Base-by-base conservation (phyloP, 1,140 invertebrate species). In the Drosophila busckii region DNA sequence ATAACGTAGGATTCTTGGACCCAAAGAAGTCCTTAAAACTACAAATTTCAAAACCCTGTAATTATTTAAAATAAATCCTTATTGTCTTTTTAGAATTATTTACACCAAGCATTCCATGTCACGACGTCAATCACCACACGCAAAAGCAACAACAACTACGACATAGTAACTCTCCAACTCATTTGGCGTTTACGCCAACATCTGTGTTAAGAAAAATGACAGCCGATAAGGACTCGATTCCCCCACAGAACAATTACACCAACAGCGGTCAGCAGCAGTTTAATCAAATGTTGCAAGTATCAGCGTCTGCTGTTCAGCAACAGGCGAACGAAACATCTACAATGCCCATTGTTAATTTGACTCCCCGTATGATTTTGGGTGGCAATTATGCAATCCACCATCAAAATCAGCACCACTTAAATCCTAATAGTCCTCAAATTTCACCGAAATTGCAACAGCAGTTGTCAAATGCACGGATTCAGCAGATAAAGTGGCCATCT, bases 181-280 rank as follows among this genome's bases (percentile, higher is more conserved):
- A 92, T 3, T 89, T 94, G 46, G 93, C 95, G 2, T 97, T 97
- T 87, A 97, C 95, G 2, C 96, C 96, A 31, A 97, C 95, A 4
- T 96, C 95, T 29, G 93, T 96, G 22, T 90, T 98, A 71, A 91
- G 95, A 19, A 98, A 97, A 88, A 96, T 97, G 95, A 96, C 95
- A 26, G 95, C 94, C 12, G 95, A 97, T 66, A 96, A 95, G 86
- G 93, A 94, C 63, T 32, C 65, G 19, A 40, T 40, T 25, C 40
- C 44, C 13, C 25, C 46, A 28, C 48, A 56, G 2, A 49, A 41
- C 13, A 35, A 28, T 8, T 38, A 17, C 32, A 37, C 41, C 78
- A 86, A 35, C 85, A 88, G 44, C 17, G 58, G 63, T 31, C 73
- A 56, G 8, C 70, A 86, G 20, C 87, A 87, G 50, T 61, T 26